These are phyloP conservation scores for Volucella inanis DNA, from an alignment of 2,888 invertebrate genomes.

Conservation along the genomic window DNA sequence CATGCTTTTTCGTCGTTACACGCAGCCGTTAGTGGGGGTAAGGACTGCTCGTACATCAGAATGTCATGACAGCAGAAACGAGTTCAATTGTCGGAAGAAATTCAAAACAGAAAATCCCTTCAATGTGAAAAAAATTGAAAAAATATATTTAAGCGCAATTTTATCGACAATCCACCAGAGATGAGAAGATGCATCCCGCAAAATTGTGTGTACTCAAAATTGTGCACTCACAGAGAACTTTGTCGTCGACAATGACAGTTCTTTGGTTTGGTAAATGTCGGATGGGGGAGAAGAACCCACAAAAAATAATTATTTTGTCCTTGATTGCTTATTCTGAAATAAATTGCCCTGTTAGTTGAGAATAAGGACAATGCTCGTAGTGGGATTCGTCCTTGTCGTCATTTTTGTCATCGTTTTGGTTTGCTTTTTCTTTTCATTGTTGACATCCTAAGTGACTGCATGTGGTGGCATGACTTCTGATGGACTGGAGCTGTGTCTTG, in stretches of 20 bases:
- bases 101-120: conserved; percentile 26
- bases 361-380: conserved; percentile 42
- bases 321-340: conserved; percentile 63
- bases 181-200: not conserved
- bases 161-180: not conserved
- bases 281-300: not conserved
- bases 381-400: conserved; percentile 28
- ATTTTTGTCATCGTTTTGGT: no score
- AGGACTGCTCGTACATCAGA: not conserved
- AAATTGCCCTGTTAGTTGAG: conserved; percentile 67
- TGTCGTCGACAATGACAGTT: not conserved
- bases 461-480: not conserved
- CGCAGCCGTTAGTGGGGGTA: no score
- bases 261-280: not conserved
- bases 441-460: not conserved
- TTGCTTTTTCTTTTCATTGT: not conserved
- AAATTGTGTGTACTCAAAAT: not conserved
- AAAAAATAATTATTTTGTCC: conserved; percentile 54
- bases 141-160: not conserved
- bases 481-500: conserved; percentile 2
- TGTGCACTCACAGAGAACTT: conserved; percentile 21
- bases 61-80: not conserved
- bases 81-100: not conserved
- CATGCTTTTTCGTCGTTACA: no score
- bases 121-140: conserved; percentile 9